A percentile compares a stretch with the other conserved stretches of the same genome.
phyloP scores from a whole-genome alignment of 2,888 invertebrate species.

The Drosophila aldrichi region DNA sequence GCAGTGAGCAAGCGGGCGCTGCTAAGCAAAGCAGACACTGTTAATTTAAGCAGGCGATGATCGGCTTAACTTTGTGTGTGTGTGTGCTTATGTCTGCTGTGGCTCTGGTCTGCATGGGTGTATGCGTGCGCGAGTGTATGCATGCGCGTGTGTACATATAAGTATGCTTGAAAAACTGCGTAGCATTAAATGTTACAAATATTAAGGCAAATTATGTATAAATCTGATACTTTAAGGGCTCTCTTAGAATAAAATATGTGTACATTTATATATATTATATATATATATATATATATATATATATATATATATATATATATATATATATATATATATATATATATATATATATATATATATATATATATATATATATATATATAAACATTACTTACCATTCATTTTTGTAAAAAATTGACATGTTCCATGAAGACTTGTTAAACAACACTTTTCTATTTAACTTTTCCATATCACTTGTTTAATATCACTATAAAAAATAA shows the following conservation, averaged over 20 bases:
- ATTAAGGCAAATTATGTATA: background rate
- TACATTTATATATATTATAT: too few species aligned
- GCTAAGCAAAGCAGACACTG: background rate
- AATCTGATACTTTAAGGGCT: background rate
- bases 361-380: background rate
- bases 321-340: background rate
- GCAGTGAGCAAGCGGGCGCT: background rate
- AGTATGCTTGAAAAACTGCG: background rate
- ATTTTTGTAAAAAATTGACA: background rate
- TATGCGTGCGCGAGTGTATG: background rate
- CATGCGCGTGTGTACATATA: too few species aligned
- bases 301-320: background rate
- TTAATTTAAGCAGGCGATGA: background rate
- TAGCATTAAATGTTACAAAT: background rate
- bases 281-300: too few species aligned
- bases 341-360: too few species aligned
- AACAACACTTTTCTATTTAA: background rate
- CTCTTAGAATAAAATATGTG: too few species aligned
- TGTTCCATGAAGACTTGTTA: background rate
- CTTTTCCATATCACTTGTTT: background rate
- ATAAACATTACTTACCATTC: background rate
- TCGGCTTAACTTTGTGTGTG: slow-evolving; percentile 1
- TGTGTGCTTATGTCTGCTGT: background rate
- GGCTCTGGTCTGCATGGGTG: background rate
- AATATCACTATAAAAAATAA: background rate